Base-by-base conservation (phyloP, 2,888 invertebrate genomes). In the Synergus gifuensis region DNA sequence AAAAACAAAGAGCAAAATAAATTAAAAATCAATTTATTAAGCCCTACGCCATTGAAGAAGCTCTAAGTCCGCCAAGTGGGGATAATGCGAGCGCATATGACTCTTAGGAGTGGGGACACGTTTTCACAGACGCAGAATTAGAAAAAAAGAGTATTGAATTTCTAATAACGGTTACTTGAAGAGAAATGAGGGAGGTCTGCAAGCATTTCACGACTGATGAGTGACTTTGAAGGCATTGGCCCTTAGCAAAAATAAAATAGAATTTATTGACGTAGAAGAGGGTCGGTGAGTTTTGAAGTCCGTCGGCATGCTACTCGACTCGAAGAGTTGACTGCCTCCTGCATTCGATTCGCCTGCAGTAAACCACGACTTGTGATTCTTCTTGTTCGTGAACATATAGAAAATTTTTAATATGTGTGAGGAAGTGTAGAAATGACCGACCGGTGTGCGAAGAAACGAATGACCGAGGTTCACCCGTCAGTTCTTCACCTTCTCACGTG, bases 271-370 rank as follows among this genome's bases (percentile, higher is more conserved):
- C 79, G 79, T 85, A 81, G 81, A 81, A 78, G 78, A 85, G 82
- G 82, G 84, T 73, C 83, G 84, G 84, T 84, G 73, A 85, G 83
- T 85, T 84, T 84, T 83, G 82, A 82, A 81, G 85, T 84, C 80
- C 83, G 80, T 82, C 81, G 73, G 54, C 69, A 67, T 67, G 44
- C 18, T 67, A 67, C 18, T 67, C 44, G 83, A 79, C 82, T 85
- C 84, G 84, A 81, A 81, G 84, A 85, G 84, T 86, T 84, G 83
- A 85, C 83, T 85, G 83, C 85, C 83, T 85, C 83, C 79, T 84
- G 84, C 85, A 90, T 90, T 90, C 89, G 89, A 89, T 86, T 88
- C 89, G 89, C 89, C 36, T 73, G 66, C 86, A 85, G 86, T 90
- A 89, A 90, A 89, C 83, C 82, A 87, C 84, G 86, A 83, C 86